Evolutionary conservation across 2,888 invertebrate genomes (phyloP), one percentile per base, ranked within the genome.

Genomic region (Campoplex nolae): DNA sequence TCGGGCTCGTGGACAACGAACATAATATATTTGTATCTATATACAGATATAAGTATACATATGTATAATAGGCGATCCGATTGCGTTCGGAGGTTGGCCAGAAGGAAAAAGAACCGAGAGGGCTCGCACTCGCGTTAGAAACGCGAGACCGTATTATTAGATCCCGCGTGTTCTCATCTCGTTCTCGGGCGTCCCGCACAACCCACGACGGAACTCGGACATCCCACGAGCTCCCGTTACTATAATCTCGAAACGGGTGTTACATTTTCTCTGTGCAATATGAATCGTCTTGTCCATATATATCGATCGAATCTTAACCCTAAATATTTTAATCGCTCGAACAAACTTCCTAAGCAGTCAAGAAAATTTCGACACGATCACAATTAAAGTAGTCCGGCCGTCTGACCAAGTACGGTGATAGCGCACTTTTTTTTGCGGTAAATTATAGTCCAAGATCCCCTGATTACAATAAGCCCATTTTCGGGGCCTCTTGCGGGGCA

Each of bases 71-170:
- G 89, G 92, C 91, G 91, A 91, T 91, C 91, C 91, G 91, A 90
- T 92, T 92, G 91, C 92, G 89, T 90, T 91, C 91, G 91, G 89
- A 42, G 79, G 77, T 68, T 76, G 68, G 58, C 80, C 80, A 32
- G 79, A 73, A 45, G 70, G 42, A 77, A 65, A n/a, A 73, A 54
- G 67, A 81, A 73, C 45, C 85, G 68, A 58, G 81, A 85, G 45
- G 48, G 78, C 77, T 67, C 76, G 83, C 91, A 89, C 88, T 85
- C 89, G 90, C 90, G 91, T 92, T 91, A 90, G 90, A 92, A 92
- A 91, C 90, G 91, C 91, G 91, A 92, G 91, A 92, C 91, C 91
- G 91, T 92, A 93, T 93, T 93, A 93, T 92, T 93, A 93, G 92
- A 92, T 90, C 73, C 80, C 89, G 89, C 90, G 89, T 45, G 35